Evolutionary conservation across 2,797 vertebrate genomes (phyloP), one percentile per base, ranked within the genome.

Genomic region (Neosilurus hyrtlii): DNA sequence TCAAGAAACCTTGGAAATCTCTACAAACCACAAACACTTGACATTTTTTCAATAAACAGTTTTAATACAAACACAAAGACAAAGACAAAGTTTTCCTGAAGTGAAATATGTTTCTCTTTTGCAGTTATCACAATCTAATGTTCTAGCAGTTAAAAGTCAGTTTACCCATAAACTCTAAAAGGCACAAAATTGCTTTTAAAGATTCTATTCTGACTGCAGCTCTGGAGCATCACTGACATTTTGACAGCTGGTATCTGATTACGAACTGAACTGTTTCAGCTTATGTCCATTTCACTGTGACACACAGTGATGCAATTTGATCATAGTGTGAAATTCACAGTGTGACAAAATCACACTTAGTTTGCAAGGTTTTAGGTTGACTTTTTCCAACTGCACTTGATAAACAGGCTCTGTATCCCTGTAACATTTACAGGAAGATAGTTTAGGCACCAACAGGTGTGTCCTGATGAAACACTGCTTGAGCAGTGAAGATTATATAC

Each of bases 211-310:
- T 75, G 56, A 61, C 56, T 61, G 7, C 26, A 57, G 72, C 9
- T 16, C 52, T 16, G 2, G 10, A 24, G 74, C 56, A 61, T 43
- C 35, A 15, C 35, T 43, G 35, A 76, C 30, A 43, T 37, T 76
- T 76, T 61, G 30, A 59, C 54, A 76, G 22, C 73, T 9, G 30
- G 22, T n/a, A 76, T 62, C 56, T 76, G 74, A 76, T 61, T 61
- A 61, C 74, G 15, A 61, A 24, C 56, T 49, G 74, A 74, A 74
- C 26, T 57, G 56, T 76, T 76, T 61, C 15, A 22, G 57, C 74
- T 76, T 43, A n/a, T 16, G 74, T 76, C 57, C 54, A 11, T 76
- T 62, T 59, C 56, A 61, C 54, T 75, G 14, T n/a, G 57, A 61
- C 20, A 61, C 14, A 22, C 74, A 61, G 35, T 52, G 37, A 35